Evolutionary conservation across 2,113 vertebrate genomes (phyloP), one percentile per base, ranked within the genome.

Genomic region (Thunnus maccoyii): DNA sequence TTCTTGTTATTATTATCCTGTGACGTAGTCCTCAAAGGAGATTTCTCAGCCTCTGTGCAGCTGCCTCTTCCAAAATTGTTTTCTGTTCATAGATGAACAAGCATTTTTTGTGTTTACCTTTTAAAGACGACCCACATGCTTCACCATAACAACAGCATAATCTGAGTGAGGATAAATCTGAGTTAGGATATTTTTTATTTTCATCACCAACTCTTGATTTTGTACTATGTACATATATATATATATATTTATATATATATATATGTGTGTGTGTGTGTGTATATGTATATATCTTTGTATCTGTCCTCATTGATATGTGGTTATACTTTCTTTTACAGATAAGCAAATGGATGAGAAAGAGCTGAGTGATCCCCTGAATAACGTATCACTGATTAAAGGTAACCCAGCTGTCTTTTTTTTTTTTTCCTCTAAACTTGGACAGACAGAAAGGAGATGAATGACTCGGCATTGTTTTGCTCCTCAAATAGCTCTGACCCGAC

Each of bases 271-370:
- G 27, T 30, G 27, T 30, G 27, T 30, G 27, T 30, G 27, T 41
- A 6, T 41, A 9, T 41, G 7, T 41, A 8, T 9, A 1, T 55
- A 47, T 73, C 1, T 22, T 13, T 73, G 0, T 77, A 12, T 44
- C 20, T 71, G 7, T 73, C 54, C 22, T 57, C n/a, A 67, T 74
- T 41, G 9, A 55, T 22, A 52, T 76, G 15, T 25, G 7, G 2
- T 66, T 44, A 5, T 32, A 7, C 3, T n/a, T 56, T 76, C 48
- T 70, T 64, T 81, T 61, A 30, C 83, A 98, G 97, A 96, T 85
- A 94, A 95, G 54, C 94, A 96, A 84, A 99, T 99, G 98, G 98
- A 99, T 94, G 95, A 96, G 70, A 97, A 97, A 90, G 95, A 97
- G 72, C 90, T 97, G 87, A 97, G 96, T 83, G 97, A 98, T 88